phyloP scores from a whole-genome alignment of 2,113 vertebrate species.

The Isurus oxyrinchus region DNA sequence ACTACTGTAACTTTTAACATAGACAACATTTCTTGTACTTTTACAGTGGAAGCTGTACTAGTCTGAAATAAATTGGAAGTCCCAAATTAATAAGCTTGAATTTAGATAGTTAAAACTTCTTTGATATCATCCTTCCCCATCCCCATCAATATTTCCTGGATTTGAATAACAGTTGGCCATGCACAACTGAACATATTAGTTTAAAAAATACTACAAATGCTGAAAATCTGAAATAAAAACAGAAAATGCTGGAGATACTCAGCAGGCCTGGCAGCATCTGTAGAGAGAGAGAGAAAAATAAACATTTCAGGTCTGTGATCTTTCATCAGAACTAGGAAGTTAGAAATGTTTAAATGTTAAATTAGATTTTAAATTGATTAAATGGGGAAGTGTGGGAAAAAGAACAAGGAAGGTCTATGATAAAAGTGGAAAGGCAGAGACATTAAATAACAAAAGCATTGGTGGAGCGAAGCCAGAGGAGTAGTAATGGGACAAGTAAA shows the following conservation, averaged over 20 bases:
- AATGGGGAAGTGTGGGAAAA: no score
- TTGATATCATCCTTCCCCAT: not conserved
- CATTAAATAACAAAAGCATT: no score
- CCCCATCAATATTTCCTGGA: not conserved
- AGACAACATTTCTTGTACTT: not conserved
- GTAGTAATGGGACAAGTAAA: no score
- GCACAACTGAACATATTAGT: not conserved
- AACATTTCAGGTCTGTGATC: no score
- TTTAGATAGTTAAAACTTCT: not conserved
- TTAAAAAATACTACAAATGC: not conserved
- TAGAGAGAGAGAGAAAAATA: not conserved
- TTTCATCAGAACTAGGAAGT: no score
- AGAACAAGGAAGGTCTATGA: no score
- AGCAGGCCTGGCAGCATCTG: not conserved
- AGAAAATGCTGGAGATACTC: not conserved
- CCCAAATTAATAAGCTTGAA: not conserved
- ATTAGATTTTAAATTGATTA: no score
- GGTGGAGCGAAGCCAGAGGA: no score
- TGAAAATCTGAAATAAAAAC: not conserved
- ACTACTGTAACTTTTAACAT: not conserved
- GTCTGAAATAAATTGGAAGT: not conserved
- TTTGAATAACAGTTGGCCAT: not conserved
- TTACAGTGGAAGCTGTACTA: not conserved
- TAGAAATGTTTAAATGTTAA: no score
- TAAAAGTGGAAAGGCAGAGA: no score